Evolutionary conservation across 2,797 vertebrate species (phyloP), one percentile per base, ranked within the genome.

Genomic region (Manis crassicaudata): DNA sequence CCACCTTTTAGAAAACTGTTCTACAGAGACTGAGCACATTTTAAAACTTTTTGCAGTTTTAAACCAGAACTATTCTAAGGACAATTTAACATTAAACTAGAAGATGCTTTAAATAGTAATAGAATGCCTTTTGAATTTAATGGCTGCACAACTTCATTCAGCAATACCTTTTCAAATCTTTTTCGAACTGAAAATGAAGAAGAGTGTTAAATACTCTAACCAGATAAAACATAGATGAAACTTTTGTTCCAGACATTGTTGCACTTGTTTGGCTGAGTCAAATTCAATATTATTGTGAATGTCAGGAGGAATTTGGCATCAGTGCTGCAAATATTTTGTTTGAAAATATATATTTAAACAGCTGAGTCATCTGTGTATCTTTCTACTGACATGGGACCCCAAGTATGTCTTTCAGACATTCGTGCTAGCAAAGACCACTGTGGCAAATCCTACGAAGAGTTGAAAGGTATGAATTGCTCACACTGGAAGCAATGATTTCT

Each of bases 281-380:
- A 95, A 63, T 89, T 90, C 88, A 90, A 81, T 93, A 95, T 95
- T 87, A 87, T 89, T 85, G 25, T 65, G 82, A 85, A 89, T 81
- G 88, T 96, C 90, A 91, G 81, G 29, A 93, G 54, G 72, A 95
- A 95, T 77, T 94, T 97, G 84, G 88, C 70, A 94, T 62, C 56
- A 32, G 18, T 16, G 18, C 32, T 93, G 84, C 73, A 94, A 92
- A 90, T 93, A 97, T 97, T 97, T 96, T 95, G 46, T 76, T 94
- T 94, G 58, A 80, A 96, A 96, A 67, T 90, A 46, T 94, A 14
- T 96, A 54, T 97, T 97, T 97, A 94, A 95, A 92, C 91, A 97
- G 62, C 90, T 92, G 75, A 93, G 73, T 90, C 91, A 95, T 97
- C 92, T 97, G 94, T 91, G 81, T 29, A 79, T 62, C 76, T 86